Evolutionary conservation across 2,888 invertebrate genomes (phyloP), one percentile per base, ranked within the genome.

Genomic region (Sarcophaga caerulescens): DNA sequence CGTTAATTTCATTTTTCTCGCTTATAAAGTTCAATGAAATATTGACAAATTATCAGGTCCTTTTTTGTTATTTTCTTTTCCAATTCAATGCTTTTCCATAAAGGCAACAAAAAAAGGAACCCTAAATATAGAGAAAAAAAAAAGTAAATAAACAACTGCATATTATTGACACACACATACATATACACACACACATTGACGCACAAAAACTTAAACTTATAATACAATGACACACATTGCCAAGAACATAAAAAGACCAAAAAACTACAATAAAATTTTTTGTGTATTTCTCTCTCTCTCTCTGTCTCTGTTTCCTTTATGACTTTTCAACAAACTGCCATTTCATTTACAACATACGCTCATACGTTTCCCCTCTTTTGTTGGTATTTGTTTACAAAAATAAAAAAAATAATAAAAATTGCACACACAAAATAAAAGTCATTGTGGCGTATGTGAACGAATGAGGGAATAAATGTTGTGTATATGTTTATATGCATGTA

Each of bases 311-410:
- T 35, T 8, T 8, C 75, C 66, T 81, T 76, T 81, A 81, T 81
- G 57, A 70, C 70, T 81, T 81, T 76, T 59, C 69, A 81, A 59
- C 70, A 70, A 81, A 81, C 70, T 76, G 81, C 70, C 69, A 81
- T 76, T 81, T 70, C 70, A 81, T 81, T 81, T 70, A 63, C n/a
- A n/a, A 35, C 11, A 10, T 35, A 60, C n/a, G 3, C 23, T 17
- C 23, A 52, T 23, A 1, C 35, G 4, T 57, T 14, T 19, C 23
- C 5, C 21, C 14, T 10, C 8, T 35, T 10, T 35, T 35, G 8
- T 35, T 35, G 2, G 35, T 35, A 35, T 8, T 35, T 35, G 8
- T 8, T 35, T 8, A 10, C 35, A 35, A 10, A 35, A 35, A 35
- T 35, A 12, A 52, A 14, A 5, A 52, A 52, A 52, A 11, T 47